Conservation (phyloP, 2,888 invertebrate species). For the Temnothorax rugatulus region DNA sequence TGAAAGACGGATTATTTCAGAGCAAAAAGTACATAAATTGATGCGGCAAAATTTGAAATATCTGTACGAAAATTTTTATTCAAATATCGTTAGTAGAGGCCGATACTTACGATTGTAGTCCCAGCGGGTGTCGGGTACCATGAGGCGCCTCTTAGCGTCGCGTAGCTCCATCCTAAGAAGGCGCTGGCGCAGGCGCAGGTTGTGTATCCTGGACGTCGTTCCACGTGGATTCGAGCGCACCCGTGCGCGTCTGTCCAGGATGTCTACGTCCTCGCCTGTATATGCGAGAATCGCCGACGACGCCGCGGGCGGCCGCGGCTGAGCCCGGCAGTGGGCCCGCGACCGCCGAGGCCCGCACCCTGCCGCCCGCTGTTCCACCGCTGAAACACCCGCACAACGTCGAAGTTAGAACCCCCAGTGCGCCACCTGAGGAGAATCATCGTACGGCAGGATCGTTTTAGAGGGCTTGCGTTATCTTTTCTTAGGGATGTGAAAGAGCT, state of each 20-base stretch:
- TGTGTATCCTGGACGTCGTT: constrained; percentile 85
- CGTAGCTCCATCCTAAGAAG: constrained; percentile 87
- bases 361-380: constrained; percentile 84
- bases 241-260: constrained; percentile 86
- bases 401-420: constrained; percentile 85
- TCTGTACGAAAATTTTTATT: background rate
- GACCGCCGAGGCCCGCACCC: constrained; percentile 81
- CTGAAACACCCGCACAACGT: constrained; percentile 86
- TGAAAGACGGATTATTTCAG: background rate
- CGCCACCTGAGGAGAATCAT: constrained; percentile 85
- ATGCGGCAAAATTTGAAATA: background rate
- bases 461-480: constrained; percentile 64
- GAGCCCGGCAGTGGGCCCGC: constrained; percentile 74
- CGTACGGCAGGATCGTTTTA: constrained; percentile 80
- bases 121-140: constrained; percentile 87
- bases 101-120: constrained; percentile 87
- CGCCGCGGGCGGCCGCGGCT: constrained; percentile 74
- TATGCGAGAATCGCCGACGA: constrained; percentile 84
- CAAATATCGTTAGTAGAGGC: background rate
- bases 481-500: background rate
- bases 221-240: constrained; percentile 86
- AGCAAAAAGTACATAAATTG: background rate
- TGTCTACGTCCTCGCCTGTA: constrained; percentile 87
- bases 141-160: constrained; percentile 87
- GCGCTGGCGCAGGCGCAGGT: constrained; percentile 86